Evolutionary conservation across 2,113 vertebrate species (phyloP).

Genomic region (Brevimyrus niger): DNA sequence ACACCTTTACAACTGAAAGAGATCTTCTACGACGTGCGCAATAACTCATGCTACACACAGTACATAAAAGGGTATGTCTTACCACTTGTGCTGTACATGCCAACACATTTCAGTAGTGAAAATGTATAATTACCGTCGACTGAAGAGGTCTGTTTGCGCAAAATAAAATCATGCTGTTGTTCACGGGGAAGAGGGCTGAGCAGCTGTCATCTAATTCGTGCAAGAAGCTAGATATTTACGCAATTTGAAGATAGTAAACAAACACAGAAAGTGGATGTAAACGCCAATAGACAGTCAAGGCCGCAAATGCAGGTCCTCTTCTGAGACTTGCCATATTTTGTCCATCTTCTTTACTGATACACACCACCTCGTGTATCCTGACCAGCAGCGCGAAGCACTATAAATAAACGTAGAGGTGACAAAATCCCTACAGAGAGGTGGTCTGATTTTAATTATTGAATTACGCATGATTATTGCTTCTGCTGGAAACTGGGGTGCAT

Average conservation of each 20-base stretch:
- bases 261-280: background rate
- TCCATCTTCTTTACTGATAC: background rate
- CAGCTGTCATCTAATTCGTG: background rate
- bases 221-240: background rate
- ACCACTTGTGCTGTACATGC: background rate
- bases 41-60: background rate
- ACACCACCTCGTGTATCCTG: background rate
- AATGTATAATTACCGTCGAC: background rate
- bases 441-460: slow-evolving; percentile 53
- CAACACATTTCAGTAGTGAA: background rate
- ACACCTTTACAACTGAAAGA: background rate
- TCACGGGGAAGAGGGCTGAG: background rate
- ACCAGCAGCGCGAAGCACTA: background rate
- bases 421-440: background rate
- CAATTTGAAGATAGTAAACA: background rate
- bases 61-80: background rate
- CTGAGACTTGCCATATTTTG: background rate
- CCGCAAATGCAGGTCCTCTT: background rate
- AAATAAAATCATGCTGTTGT: background rate
- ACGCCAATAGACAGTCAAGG: background rate
- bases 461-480: slow-evolving; percentile 55
- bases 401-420: slow-evolving; percentile 6
- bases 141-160: background rate
- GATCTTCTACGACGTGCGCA: background rate
- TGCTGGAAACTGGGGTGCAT: slow-evolving; percentile 36